phyloP scores from a whole-genome alignment of 2,888 invertebrate genomes.

The Xylocampa areola region DNA sequence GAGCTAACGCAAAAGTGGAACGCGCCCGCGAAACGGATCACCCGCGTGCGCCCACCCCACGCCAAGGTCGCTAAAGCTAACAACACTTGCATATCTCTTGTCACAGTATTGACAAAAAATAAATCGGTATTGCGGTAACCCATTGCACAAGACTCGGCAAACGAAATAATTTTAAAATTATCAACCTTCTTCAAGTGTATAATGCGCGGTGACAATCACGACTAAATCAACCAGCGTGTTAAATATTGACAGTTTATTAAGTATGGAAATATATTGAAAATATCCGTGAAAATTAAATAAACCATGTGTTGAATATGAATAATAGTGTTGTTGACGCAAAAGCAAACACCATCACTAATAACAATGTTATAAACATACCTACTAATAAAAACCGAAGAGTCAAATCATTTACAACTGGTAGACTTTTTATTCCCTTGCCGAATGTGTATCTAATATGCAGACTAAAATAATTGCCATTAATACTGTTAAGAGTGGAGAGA shows the following conservation, averaged over 20 bases:
- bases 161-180: slow-evolving; percentile 29
- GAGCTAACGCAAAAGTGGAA: slow-evolving; percentile 86
- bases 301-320: slow-evolving; percentile 11
- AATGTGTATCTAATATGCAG: slow-evolving; percentile 36
- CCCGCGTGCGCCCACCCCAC: slow-evolving; percentile 73
- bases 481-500: slow-evolving; percentile 71
- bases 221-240: slow-evolving; percentile 9
- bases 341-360: slow-evolving; percentile 5
- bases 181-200: slow-evolving; percentile 11
- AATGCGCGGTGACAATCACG: slow-evolving; percentile 20
- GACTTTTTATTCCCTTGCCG: neutral
- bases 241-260: slow-evolving; percentile 12
- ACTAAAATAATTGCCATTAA: slow-evolving; percentile 71
- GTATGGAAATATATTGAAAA: slow-evolving; percentile 20
- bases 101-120: slow-evolving; percentile 51
- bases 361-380: slow-evolving; percentile 15
- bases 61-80: slow-evolving; percentile 75
- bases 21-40: slow-evolving; percentile 84
- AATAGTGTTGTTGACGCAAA: slow-evolving; percentile 15
- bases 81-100: slow-evolving; percentile 56
- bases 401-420: neutral
- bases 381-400: slow-evolving; percentile 14
- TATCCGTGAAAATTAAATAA: slow-evolving; percentile 14
- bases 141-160: slow-evolving; percentile 47
- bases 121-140: slow-evolving; percentile 55